phyloP scores from a whole-genome alignment of 2,113 vertebrate species.

The Leiothrix lutea region DNA sequence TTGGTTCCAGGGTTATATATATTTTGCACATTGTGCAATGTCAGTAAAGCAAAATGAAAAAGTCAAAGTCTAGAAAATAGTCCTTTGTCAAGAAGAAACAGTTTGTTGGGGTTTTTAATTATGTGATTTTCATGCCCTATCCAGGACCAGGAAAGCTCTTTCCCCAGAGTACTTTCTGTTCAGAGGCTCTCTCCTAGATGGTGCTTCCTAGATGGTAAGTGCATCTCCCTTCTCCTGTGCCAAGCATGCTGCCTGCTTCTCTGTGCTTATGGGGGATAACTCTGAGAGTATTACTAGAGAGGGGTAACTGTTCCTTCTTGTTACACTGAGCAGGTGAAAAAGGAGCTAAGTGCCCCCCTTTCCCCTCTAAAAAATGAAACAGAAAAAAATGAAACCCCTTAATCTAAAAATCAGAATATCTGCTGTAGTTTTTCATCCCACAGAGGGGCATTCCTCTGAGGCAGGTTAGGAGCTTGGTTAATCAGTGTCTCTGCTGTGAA shows the following conservation, averaged over 20 bases:
- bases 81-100: not conserved
- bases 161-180: constrained; percentile 82
- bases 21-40: not conserved
- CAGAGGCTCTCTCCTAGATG: constrained; percentile 91
- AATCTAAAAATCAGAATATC: not conserved
- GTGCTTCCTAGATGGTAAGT: constrained; percentile 99
- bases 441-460: not conserved
- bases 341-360: not conserved
- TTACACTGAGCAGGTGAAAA: not conserved
- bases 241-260: not conserved
- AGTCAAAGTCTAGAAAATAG: not conserved
- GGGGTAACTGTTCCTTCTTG: not conserved
- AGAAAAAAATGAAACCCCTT: no score
- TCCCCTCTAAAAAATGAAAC: not conserved
- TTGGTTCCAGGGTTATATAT: not conserved
- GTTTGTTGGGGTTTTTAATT: not conserved
- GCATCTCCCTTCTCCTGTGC: not conserved
- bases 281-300: no score
- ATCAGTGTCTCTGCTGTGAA: not conserved
- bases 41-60: not conserved
- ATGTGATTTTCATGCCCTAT: not conserved
- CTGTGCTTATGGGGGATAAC: not conserved
- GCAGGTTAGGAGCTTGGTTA: not conserved
- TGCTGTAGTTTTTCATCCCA: not conserved
- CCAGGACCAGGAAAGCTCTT: constrained; percentile 84